Evolutionary conservation across 2,888 invertebrate genomes (phyloP), one percentile per base, ranked within the genome.

Genomic region (Aspidiotus rigidus): DNA sequence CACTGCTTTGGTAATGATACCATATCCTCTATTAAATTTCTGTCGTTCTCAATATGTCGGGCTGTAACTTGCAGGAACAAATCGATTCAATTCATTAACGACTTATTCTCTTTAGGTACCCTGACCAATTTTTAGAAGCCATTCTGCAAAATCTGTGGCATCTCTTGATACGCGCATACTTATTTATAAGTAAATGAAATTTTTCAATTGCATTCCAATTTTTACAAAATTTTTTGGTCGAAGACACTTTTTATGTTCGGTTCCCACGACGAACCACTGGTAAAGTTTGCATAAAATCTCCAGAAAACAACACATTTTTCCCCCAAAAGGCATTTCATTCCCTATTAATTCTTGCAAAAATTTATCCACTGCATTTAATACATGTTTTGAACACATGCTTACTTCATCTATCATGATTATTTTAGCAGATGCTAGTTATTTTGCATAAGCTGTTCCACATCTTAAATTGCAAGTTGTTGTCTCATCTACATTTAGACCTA

Each of bases 261-360:
- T 60, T 60, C 8, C 60, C 60, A 28, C 28, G 60, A 10, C 9
- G 9, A 60, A 60, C 60, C 16, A 60, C 28, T n/a, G 60, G 60
- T 10, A 60, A 16, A 7, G 28, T 17, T n/a, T 60, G 60, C 17
- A 28, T 16, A 60, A 60, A 60, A 60, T 60, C 60, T 10, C 60
- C 60, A 28, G 28, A 17, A 10, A 60, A 39, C 28, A 60, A 10
- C 39, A 60, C 39, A n/a, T 8, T 16, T 60, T 60, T 28, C 60
- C 60, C 9, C 60, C 60, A 60, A 60, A 60, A 28, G 39, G 28
- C 7, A n/a, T 7, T n/a, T 60, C 8, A 39, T 60, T 60, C 9
- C 16, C 39, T 39, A 60, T 60, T 10, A 60, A 10, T 44, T 44
- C 49, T 44, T 44, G 49, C 49, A 44, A 44, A 10, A 44, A 44